Percentiles rank a stretch among this genome's conserved stretches.
phyloP scores from a whole-genome alignment of 1,140 invertebrate species.

The Papilio helenus region DNA sequence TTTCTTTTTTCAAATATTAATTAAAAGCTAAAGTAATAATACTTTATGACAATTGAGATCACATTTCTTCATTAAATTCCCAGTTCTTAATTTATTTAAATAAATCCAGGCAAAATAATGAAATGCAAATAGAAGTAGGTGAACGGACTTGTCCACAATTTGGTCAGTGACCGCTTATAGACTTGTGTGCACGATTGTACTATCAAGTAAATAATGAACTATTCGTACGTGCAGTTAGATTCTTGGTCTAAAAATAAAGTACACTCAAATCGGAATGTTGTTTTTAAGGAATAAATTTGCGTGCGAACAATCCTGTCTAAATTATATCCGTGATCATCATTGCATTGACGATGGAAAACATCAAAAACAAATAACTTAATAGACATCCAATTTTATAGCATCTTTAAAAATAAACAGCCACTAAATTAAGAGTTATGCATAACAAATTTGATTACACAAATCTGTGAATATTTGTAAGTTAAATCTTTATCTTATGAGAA shows the following conservation, averaged over 20 bases:
- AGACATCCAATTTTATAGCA: not conserved
- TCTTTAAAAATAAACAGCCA: slow-evolving; percentile 9
- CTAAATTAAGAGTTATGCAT: slow-evolving; percentile 7
- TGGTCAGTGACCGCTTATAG: slow-evolving; percentile 22
- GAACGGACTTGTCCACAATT: slow-evolving; percentile 33
- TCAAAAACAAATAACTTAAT: not conserved
- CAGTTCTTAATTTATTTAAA: not conserved
- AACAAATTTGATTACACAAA: slow-evolving; percentile 22
- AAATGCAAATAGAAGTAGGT: slow-evolving; percentile 27
- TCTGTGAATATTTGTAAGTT: not conserved
- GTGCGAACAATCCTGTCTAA: not conserved
- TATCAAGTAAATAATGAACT: slow-evolving; percentile 8
- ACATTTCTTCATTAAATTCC: not conserved
- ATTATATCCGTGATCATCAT: slow-evolving; percentile 1
- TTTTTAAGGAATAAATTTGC: not conserved
- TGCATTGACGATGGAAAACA: not conserved
- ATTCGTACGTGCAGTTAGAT: slow-evolving; percentile 13
- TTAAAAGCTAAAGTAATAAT: not conserved
- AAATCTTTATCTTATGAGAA: slow-evolving; percentile 19
- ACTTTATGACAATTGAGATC: not conserved
- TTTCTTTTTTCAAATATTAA: not conserved
- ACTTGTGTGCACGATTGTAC: not conserved
- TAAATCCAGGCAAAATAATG: not conserved
- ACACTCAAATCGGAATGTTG: not conserved
- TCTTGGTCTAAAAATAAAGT: slow-evolving; percentile 23